phyloP scores from a whole-genome alignment of 1,140 invertebrate genomes.

The Drosophila baimaii region DNA sequence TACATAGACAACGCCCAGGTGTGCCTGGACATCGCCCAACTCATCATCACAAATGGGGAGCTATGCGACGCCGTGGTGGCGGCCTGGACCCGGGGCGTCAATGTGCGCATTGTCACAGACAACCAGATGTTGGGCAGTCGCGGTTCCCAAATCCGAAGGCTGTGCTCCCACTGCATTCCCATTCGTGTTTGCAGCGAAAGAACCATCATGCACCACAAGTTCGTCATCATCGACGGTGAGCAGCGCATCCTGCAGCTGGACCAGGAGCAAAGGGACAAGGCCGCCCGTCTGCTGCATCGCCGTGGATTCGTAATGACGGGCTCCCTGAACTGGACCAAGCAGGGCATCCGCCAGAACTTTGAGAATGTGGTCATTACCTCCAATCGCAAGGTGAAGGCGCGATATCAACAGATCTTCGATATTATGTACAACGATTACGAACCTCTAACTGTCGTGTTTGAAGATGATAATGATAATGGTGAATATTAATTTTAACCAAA shows the following conservation, averaged over 20 bases:
- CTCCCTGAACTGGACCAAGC: slow-evolving; percentile 45
- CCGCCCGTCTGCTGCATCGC: neutral
- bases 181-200: neutral
- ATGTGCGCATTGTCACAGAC: slow-evolving; percentile 40
- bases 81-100: slow-evolving; percentile 23
- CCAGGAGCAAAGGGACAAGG: neutral
- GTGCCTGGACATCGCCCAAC: slow-evolving; percentile 30
- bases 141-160: neutral
- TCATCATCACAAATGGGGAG: slow-evolving; percentile 6
- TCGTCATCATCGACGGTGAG: slow-evolving; percentile 36
- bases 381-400: neutral
- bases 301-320: slow-evolving; percentile 33
- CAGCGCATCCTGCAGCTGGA: slow-evolving; percentile 15
- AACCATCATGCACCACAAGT: slow-evolving; percentile 45
- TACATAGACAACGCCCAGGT: slow-evolving; percentile 32
- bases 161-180: neutral
- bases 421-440: slow-evolving; percentile 5
- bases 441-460: neutral
- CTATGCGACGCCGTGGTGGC: slow-evolving; percentile 1
- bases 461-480: too few relatives aligned
- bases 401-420: slow-evolving; percentile 28
- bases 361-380: slow-evolving; percentile 39
- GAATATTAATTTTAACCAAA: too few relatives aligned
- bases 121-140: slow-evolving; percentile 23
- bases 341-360: slow-evolving; percentile 26